A percentile compares a stretch with the other conserved stretches of the same genome.
phyloP scores from a whole-genome alignment of 2,113 vertebrate genomes.

The Labrus mixtus region DNA sequence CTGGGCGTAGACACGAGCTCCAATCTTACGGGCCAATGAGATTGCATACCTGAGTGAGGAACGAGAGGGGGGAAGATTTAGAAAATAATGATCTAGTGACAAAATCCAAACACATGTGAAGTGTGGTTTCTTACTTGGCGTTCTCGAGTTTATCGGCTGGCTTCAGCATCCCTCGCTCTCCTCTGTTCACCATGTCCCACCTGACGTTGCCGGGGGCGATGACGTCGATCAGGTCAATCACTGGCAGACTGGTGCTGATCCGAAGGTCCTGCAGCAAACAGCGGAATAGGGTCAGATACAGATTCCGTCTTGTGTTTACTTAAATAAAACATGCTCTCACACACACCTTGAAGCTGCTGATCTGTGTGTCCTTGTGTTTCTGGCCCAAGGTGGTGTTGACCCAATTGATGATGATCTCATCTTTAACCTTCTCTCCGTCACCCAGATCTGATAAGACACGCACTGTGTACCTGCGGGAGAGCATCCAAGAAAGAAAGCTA shows the following conservation, averaged over 20 bases:
- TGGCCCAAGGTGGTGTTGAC: conserved; percentile 91
- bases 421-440: conserved; percentile 92
- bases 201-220: conserved; percentile 91
- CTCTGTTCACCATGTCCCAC: conserved; percentile 91
- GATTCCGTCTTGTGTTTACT: not conserved
- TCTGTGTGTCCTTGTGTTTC: conserved; percentile 88
- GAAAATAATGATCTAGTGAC: fast-evolving
- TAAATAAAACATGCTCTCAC: not conserved
- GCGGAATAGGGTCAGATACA: not conserved
- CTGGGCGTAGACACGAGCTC: conserved; percentile 94
- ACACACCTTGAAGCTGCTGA: conserved; percentile 94
- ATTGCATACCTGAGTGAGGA: conserved; percentile 89
- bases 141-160: conserved; percentile 89
- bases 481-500: not conserved
- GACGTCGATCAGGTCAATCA: conserved; percentile 95
- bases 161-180: conserved; percentile 81
- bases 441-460: conserved; percentile 93
- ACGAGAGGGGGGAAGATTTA: not conserved
- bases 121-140: conserved; percentile 69
- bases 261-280: conserved; percentile 86
- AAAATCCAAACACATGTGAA: not conserved
- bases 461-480: conserved; percentile 89
- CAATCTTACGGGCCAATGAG: conserved; percentile 96
- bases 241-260: conserved; percentile 95
- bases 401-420: conserved; percentile 94